These are phyloP conservation scores for Oreotrochilus melanogaster DNA, from an alignment of 2,113 vertebrate genomes.

Conservation along the genomic window DNA sequence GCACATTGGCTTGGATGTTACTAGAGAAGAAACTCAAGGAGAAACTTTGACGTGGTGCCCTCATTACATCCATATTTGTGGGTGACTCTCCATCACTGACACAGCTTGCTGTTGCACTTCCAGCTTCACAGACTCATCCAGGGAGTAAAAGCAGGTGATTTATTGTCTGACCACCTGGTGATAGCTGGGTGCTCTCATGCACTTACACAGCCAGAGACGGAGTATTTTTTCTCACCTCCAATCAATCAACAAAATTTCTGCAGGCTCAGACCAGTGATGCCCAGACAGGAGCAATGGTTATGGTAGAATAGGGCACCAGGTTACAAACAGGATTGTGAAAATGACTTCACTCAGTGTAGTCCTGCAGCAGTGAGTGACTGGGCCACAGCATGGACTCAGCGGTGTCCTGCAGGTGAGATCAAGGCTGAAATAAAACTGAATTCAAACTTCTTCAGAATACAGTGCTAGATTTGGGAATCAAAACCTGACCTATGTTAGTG, in stretches of 20 bases:
- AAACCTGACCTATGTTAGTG: neutral
- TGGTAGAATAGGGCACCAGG: neutral
- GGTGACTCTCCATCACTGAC: slow-evolving; percentile 16
- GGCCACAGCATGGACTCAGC: neutral
- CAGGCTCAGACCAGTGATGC: neutral
- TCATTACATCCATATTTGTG: neutral
- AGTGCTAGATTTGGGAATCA: neutral
- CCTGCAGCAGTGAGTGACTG: neutral
- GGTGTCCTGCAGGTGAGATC: neutral
- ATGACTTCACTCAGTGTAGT: neutral
- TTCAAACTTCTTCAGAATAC: neutral
- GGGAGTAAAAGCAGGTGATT: slow-evolving; percentile 36
- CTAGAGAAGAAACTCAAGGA: neutral
- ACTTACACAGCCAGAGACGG: neutral
- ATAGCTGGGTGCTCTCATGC: neutral
- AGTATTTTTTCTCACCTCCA: neutral
- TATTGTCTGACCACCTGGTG: slow-evolving; percentile 23
- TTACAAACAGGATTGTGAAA: neutral
- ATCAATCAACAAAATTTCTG: neutral
- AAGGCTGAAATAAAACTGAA: neutral
- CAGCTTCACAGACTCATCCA: neutral
- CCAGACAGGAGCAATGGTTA: neutral
- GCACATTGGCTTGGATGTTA: neutral
- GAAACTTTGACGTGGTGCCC: neutral
- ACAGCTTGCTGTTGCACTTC: neutral